Evolutionary conservation across 2,888 invertebrate genomes (phyloP), one percentile per base, ranked within the genome.

Genomic region (Cartodere bifasciata): DNA sequence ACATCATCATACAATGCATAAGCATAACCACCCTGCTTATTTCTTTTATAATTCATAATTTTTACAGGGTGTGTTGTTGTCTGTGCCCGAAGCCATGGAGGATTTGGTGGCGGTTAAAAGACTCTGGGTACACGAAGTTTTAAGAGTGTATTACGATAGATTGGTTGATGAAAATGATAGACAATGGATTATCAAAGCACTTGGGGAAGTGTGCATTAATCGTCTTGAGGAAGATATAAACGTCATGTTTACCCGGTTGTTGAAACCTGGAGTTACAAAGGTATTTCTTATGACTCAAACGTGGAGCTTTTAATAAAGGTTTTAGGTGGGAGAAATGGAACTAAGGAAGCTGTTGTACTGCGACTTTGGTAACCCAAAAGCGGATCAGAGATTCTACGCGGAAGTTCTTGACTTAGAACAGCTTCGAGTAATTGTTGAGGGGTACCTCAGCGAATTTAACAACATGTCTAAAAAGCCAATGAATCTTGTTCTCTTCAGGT

Each of bases 381-480:
- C 82, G 7, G 91, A 92, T 49, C 73, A 75, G 7, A 73, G 87
- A 16, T 75, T 84, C 49, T 95, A 95, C 50, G 72, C 85, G 50
- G 92, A 94, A 64, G 88, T 91, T 0, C 60, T 68, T 2, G 86
- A 92, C 53, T 65, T 91, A 52, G 84, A 85, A 23, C 72, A 77
- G 40, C 60, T 95, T 32, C 74, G 80, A 34, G 63, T 70, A 1
- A 84, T 90, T 4, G 88, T 90, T 1, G 91, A 94, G 46, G 79
- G 79, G 0, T 91, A 85, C 60, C 65, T 94, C 9, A 76, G 77
- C 1, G 94, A 94, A 54, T 92, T 79, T 54, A 94, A 94, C 56
- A 85, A 87, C 42, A 87, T 94, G 85, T 83, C 86, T 6, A 94
- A 90, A 58, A 92, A 91, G 52, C 92, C 92, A 0, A 94, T 94